These are phyloP conservation scores for Drosophila formosana DNA, from an alignment of 2,888 invertebrate genomes.

Conservation along the genomic window DNA sequence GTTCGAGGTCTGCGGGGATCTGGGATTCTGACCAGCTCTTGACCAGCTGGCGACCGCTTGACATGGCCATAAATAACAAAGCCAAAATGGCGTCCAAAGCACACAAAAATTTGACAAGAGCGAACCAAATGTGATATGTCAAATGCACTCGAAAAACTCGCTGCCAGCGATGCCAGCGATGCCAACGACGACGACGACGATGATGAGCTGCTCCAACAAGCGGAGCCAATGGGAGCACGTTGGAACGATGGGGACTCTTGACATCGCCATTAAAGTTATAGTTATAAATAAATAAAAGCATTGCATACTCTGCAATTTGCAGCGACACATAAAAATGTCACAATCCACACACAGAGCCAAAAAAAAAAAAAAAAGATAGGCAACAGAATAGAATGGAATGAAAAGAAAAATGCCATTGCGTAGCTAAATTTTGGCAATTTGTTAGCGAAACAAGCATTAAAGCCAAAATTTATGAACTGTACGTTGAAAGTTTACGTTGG, in stretches of 20 bases:
- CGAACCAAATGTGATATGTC: conserved; percentile 76
- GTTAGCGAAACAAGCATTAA: not conserved
- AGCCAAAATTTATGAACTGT: not conserved
- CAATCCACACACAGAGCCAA: conserved; percentile 33
- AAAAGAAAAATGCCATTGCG: not conserved
- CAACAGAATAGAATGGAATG: not conserved
- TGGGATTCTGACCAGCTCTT: conserved; percentile 42
- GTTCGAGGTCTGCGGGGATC: not conserved
- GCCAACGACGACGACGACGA: not conserved
- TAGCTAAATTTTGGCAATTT: not conserved
- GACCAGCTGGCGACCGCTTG: conserved; percentile 75
- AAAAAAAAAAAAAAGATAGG: not conserved
- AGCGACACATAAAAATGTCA: conserved; percentile 47
- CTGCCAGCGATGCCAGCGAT: conserved; percentile 19
- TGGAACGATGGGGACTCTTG: not conserved
- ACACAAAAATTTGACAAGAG: conserved; percentile 56
- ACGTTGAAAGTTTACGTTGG: not conserved
- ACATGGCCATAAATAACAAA: conserved; percentile 78
- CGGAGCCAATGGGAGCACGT: too few species aligned
- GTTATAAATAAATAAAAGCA: conserved; percentile 47
- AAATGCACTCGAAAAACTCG: conserved; percentile 62
- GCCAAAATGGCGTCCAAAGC: conserved; percentile 77
- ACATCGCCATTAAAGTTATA: conserved; percentile 42
- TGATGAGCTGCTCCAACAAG: not conserved
- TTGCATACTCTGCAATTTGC: conserved; percentile 34